Base-by-base conservation (phyloP, 1,140 invertebrate species). In the Marisa cornuarietis region DNA sequence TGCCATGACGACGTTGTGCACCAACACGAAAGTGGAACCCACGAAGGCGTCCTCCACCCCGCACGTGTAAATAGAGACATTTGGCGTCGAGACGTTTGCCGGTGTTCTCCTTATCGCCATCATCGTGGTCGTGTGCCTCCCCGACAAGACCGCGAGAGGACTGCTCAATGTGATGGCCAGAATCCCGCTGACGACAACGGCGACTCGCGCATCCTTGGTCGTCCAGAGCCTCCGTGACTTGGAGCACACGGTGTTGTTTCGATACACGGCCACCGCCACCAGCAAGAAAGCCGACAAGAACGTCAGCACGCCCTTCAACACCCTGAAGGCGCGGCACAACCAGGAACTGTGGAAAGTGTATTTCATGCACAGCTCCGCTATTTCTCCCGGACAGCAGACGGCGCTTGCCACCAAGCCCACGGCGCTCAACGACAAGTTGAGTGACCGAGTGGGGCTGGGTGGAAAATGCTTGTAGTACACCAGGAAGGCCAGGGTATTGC, bases 381-480 rank as follows among this genome's bases (percentile, higher is more conserved):
- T 71, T 74, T 84, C 83, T 52, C 80, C 79, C 0, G 85, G 83
- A 42, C 83, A 81, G 54, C 80, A 78, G 42, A 86, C 26, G 9
- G 31, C 16, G 42, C 83, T 83, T 26, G 82, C 80, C 16, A 82
- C 49, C 8, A 86, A n/a, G 76, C 85, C 85, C 18, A 83, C 63
- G 54, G 71, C 65, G 8, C 84, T 84, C 31, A 86, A 65, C 6
- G 81, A 79, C 18, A 83, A 62, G 52, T 85, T 85, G 78, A 84
- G 83, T 22, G 78, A 76, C 8, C 81, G 65, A 0, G 82, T 83
- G 16, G 82, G 80, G 63, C 81, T 83, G 22, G 69, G 51, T 0
- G 71, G 78, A 76, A 84, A 82, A 76, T 82, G 82, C 2, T 68
- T 63, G 31, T 72, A 66, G 69, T 85, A 85, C 16, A 86, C 74